These are phyloP conservation scores for Punctoribates punctum DNA, from an alignment of 2,888 invertebrate species.

Conservation along the genomic window DNA sequence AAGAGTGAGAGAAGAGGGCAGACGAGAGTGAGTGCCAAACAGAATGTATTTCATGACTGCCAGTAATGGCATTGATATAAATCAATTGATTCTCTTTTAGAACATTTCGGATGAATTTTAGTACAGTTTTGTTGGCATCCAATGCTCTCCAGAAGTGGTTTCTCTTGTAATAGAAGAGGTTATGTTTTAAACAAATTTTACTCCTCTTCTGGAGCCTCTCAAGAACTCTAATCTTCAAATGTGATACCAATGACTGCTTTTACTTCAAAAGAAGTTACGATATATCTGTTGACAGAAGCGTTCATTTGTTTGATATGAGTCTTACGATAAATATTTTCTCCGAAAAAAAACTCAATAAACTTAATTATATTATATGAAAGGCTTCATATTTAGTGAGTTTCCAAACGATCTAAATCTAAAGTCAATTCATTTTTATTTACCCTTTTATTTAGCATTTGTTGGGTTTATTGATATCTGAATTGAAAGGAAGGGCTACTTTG, in stretches of 20 bases:
- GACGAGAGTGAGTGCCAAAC: neutral
- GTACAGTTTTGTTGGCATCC: neutral
- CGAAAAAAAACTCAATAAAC: too few species aligned
- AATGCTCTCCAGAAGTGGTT: slow-evolving; percentile 5
- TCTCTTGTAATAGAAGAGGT: slow-evolving; percentile 1
- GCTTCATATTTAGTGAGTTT: too few species aligned
- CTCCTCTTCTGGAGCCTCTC: neutral
- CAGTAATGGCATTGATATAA: slow-evolving; percentile 29
- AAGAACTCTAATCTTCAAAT: neutral
- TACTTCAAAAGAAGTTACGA: neutral
- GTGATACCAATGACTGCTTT: neutral
- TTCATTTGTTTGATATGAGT: too few species aligned
- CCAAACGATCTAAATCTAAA: too few species aligned
- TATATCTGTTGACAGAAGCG: too few species aligned
- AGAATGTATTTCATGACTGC: slow-evolving; percentile 16
- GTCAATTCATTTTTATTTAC: too few species aligned
- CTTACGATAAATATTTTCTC: too few species aligned
- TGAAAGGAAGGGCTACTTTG: too few species aligned
- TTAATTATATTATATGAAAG: too few species aligned
- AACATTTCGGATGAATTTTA: slow-evolving; percentile 2
- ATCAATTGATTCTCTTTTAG: slow-evolving; percentile 20
- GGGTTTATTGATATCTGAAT: too few species aligned
- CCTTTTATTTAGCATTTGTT: too few species aligned
- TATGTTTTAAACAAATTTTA: slow-evolving; percentile 11
- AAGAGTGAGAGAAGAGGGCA: neutral